Conservation (phyloP, 1,140 invertebrate species). For the Harlomillsia oculata region DNA sequence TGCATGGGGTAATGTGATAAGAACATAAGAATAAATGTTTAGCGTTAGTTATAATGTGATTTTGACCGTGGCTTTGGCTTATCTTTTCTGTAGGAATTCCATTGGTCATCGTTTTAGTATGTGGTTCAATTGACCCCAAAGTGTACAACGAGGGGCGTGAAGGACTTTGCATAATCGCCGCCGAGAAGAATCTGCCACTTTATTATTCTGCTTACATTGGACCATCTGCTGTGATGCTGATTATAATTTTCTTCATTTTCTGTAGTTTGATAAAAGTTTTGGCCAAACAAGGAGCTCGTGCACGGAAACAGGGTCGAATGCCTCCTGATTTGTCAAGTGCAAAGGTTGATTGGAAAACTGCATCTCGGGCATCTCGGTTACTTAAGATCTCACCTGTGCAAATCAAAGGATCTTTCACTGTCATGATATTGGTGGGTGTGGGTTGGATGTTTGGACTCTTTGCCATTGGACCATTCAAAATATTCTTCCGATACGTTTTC, state of each 20-base stretch:
- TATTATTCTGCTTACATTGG: constrained; percentile 38
- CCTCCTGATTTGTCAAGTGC: not conserved
- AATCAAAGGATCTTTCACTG: constrained; percentile 47
- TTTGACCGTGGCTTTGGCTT: not conserved
- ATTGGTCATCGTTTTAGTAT: constrained; percentile 35
- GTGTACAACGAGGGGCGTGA: constrained; percentile 35
- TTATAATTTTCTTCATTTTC: constrained; percentile 24
- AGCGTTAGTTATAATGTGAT: not conserved
- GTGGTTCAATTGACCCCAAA: constrained; percentile 26
- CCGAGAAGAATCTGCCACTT: constrained; percentile 27
- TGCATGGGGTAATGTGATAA: constrained; percentile 45
- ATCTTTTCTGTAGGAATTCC: constrained; percentile 40
- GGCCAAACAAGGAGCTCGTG: constrained; percentile 9
- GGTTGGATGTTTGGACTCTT: constrained; percentile 49
- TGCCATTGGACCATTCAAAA: constrained; percentile 43
- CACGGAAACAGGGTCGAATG: not conserved
- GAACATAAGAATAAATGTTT: not conserved
- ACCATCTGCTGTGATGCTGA: constrained; percentile 44
- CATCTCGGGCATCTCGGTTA: not conserved
- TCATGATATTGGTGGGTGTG: constrained; percentile 47
- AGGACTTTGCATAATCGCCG: constrained; percentile 36
- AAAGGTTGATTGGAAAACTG: constrained; percentile 6
- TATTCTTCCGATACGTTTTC: constrained; percentile 45
- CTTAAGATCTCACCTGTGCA: constrained; percentile 37
- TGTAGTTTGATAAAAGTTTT: constrained; percentile 24